Percentiles rank a stretch among this genome's conserved stretches.
Evolutionary conservation across 2,888 invertebrate genomes (phyloP).

Genomic region (Scrobipalpa atriplicella): DNA sequence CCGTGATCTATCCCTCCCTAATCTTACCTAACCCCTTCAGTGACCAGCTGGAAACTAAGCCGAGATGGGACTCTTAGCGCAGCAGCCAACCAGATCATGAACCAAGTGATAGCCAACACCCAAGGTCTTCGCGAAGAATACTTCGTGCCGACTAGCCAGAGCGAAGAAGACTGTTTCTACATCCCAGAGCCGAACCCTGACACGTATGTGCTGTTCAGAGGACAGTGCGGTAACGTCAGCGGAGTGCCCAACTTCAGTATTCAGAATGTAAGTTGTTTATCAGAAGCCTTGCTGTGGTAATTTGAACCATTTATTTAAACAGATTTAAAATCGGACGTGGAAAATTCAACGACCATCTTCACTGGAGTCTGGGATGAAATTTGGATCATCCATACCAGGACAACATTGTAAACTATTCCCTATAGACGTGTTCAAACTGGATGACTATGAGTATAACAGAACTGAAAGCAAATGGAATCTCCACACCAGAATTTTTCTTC

Average conservation of each 20-base stretch:
- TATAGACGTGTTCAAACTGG: no score
- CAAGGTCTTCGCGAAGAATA: constrained; percentile 60
- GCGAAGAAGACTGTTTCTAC: constrained; percentile 67
- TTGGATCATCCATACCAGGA: no score
- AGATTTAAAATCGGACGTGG: no score
- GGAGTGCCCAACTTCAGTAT: constrained; percentile 56
- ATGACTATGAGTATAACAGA: no score
- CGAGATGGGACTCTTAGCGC: constrained; percentile 47
- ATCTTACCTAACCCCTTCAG: constrained; percentile 43
- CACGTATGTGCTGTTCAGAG: constrained; percentile 56
- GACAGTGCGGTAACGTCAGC: constrained; percentile 54
- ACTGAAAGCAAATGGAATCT: no score
- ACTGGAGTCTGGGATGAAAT: no score
- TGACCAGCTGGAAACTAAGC: constrained; percentile 71
- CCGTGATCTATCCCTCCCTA: no score
- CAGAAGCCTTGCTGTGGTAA: not conserved
- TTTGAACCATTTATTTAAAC: no score
- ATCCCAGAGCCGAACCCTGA: constrained; percentile 51
- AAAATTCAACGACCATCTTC: no score
- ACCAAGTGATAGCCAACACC: constrained; percentile 49
- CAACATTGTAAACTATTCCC: no score
- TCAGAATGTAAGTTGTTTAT: constrained; percentile 49
- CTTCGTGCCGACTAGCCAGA: constrained; percentile 58
- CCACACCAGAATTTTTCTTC: not conserved
- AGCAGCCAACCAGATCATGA: constrained; percentile 46